Evolutionary conservation across 2,797 vertebrate species (phyloP).

Genomic region (Poeciliopsis gracilis): DNA sequence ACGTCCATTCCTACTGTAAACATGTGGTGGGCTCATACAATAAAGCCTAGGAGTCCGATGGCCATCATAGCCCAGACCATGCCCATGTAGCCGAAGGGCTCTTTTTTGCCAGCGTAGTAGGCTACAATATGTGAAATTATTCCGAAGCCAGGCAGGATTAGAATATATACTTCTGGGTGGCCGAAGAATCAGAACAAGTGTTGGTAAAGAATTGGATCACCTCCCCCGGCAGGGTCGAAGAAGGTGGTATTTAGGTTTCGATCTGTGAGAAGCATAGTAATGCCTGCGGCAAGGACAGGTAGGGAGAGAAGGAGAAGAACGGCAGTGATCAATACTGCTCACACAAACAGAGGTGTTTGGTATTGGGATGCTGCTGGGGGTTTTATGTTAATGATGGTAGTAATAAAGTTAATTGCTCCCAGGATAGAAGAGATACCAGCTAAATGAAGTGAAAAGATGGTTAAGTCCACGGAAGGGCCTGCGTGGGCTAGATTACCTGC

Average conservation of each 20-base stretch:
- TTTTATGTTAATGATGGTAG: slow-evolving; percentile 68
- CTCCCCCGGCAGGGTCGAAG: slow-evolving; percentile 29
- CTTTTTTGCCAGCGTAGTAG: slow-evolving; percentile 53
- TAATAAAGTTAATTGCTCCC: slow-evolving; percentile 60
- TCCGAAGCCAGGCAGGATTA: not conserved
- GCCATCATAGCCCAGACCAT: slow-evolving; percentile 54
- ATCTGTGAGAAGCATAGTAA: slow-evolving; percentile 29
- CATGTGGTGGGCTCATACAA: slow-evolving; percentile 68
- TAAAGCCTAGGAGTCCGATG: slow-evolving; percentile 42
- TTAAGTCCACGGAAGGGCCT: slow-evolving; percentile 44
- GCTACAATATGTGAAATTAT: slow-evolving; percentile 47
- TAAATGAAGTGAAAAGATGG: slow-evolving; percentile 56
- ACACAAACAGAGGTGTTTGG: slow-evolving; percentile 53
- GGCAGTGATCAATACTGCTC: not conserved
- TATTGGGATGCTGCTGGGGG: slow-evolving; percentile 37
- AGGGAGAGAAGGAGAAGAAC: slow-evolving; percentile 13
- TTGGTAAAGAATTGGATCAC: slow-evolving; percentile 9
- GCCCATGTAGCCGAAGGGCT: slow-evolving; percentile 47
- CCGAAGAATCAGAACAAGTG: slow-evolving; percentile 56
- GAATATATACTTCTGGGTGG: slow-evolving; percentile 33
- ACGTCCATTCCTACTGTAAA: slow-evolving; percentile 49
- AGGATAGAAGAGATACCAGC: slow-evolving; percentile 51
- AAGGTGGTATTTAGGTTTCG: slow-evolving; percentile 38
- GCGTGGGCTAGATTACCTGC: slow-evolving; percentile 39
- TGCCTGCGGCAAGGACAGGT: slow-evolving; percentile 13